phyloP scores from a whole-genome alignment of 2,113 vertebrate species.

The Rhodinocichla rosea region DNA sequence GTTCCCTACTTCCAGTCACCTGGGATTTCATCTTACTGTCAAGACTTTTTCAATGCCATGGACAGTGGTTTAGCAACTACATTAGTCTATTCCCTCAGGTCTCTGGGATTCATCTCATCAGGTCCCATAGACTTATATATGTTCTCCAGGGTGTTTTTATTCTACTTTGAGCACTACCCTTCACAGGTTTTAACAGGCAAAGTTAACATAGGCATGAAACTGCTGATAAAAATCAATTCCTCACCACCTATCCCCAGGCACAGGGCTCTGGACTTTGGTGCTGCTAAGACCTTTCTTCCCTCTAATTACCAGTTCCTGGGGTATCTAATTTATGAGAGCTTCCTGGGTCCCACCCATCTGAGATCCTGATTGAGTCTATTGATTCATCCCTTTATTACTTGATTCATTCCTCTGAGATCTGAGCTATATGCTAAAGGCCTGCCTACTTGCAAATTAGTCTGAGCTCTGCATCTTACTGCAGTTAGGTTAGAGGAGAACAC shows the following conservation, averaged over 20 bases:
- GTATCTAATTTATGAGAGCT: not conserved
- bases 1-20: not conserved
- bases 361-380: not conserved
- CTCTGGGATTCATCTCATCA: not conserved
- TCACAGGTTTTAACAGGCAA: not conserved
- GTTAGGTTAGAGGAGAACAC: not conserved
- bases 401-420: not conserved
- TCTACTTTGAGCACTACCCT: not conserved
- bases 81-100: not conserved
- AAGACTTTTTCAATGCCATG: not conserved
- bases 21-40: not conserved
- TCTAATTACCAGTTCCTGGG: not conserved
- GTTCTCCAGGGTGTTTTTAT: not conserved
- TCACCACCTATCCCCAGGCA: rapidly evolving
- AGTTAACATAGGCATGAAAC: not conserved
- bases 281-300: not conserved
- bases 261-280: not conserved
- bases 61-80: not conserved
- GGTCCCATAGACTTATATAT: not conserved
- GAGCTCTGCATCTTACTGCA: not conserved
- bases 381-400: not conserved
- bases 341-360: not conserved
- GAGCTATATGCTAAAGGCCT: not conserved
- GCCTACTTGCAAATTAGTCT: not conserved
- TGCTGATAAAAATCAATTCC: not conserved